Evolutionary conservation across 2,888 invertebrate genomes (phyloP).

Genomic region (Latrodectus hesperus): DNA sequence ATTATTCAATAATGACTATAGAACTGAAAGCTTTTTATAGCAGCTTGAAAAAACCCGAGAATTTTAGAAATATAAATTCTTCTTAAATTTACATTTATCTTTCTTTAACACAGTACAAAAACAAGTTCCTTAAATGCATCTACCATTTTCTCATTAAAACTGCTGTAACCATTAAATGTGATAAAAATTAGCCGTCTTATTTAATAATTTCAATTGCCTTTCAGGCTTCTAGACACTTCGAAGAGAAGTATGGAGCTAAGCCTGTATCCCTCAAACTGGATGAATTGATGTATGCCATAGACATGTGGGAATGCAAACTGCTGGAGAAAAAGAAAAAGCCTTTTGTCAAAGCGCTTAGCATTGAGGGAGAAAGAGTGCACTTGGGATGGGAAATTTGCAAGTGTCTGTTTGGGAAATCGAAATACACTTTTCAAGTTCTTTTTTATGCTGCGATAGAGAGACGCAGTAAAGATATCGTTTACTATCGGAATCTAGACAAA

Average conservation of each 20-base stretch:
- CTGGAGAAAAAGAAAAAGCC: neutral
- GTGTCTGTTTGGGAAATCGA: conserved; percentile 83
- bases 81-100: no score
- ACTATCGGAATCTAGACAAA: conserved; percentile 78
- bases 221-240: conserved; percentile 78
- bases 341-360: neutral
- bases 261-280: conserved; percentile 79
- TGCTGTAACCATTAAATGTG: no score
- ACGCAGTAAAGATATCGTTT: neutral
- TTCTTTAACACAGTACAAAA: no score
- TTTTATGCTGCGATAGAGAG: conserved; percentile 73
- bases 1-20: no score
- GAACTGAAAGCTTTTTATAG: no score
- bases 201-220: conserved; percentile 6
- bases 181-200: no score
- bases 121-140: no score
- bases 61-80: no score
- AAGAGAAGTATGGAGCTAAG: conserved; percentile 80
- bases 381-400: conserved; percentile 82
- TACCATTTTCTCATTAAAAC: no score
- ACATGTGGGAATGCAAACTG: conserved; percentile 45
- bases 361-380: conserved; percentile 70
- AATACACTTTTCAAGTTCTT: conserved; percentile 89
- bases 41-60: no score
- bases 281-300: conserved; percentile 72